Conservation (phyloP, 2,797 vertebrate species). For the Microcaecilia unicolor region DNA sequence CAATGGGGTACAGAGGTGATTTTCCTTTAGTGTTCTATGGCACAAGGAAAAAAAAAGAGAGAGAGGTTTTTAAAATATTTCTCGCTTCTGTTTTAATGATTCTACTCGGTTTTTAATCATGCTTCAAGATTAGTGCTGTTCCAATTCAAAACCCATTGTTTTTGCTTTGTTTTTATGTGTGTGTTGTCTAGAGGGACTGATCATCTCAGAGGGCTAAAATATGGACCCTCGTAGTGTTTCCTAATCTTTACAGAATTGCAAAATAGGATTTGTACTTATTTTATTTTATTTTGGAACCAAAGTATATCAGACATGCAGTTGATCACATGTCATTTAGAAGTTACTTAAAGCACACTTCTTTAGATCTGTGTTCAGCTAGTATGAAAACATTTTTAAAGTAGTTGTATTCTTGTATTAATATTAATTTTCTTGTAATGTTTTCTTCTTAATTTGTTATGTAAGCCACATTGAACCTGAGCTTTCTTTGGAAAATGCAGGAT, state of each 20-base stretch:
- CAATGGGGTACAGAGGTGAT: constrained; percentile 79
- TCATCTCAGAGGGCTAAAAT: constrained; percentile 25
- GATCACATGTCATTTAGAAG: no score
- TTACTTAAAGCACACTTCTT: no score
- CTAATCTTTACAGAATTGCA: constrained; percentile 28
- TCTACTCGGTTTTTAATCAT: constrained; percentile 14
- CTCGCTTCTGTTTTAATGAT: neutral
- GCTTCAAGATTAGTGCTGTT: constrained; percentile 30
- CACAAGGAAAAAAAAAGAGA: neutral
- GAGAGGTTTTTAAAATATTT: neutral
- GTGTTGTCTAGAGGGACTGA: constrained; percentile 23
- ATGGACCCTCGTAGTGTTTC: constrained; percentile 18
- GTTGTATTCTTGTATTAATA: no score
- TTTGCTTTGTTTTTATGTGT: no score
- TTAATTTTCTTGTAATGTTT: no score
- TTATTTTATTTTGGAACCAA: no score
- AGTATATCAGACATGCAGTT: no score
- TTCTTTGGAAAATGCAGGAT: no score
- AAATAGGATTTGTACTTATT: constrained; percentile 18
- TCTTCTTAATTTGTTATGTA: no score
- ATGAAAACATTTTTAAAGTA: no score
- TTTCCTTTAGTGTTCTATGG: constrained; percentile 59
- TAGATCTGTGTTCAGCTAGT: no score
- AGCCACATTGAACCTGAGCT: no score
- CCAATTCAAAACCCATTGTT: constrained; percentile 29